These are phyloP conservation scores for Tethya wilhelma DNA, from an alignment of 37 sponge, comb jelly and placozoan species.

Conservation along the genomic window DNA sequence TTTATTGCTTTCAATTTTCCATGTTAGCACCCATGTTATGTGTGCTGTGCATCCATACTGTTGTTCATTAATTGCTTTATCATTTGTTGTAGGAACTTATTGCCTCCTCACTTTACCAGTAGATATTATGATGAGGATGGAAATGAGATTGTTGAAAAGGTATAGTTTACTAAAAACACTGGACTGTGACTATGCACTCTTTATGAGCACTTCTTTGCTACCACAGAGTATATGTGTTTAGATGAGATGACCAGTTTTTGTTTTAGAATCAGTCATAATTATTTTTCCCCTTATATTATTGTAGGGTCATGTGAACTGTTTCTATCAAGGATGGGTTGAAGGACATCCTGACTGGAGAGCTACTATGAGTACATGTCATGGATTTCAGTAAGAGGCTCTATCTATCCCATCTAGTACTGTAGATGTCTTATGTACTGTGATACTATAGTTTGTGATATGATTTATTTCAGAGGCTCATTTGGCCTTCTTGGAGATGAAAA, in stretches of 20 bases:
- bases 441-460: background rate
- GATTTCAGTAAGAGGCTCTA: constrained; percentile 53
- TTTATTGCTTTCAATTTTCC: too few species aligned
- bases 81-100: constrained; percentile 34
- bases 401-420: background rate
- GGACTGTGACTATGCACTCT: too few species aligned
- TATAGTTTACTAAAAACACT: background rate
- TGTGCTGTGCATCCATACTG: too few species aligned
- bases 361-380: constrained; percentile 68
- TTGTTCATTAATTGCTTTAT: too few species aligned
- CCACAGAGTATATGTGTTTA: background rate
- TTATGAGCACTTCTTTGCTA: too few species aligned
- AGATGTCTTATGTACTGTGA: background rate
- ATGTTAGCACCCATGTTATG: too few species aligned
- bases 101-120: constrained; percentile 32
- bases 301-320: constrained; percentile 77
- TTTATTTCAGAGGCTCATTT: constrained; percentile 80
- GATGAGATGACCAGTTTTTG: background rate
- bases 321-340: constrained; percentile 75
- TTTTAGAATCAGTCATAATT: background rate
- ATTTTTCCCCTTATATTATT: background rate
- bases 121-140: constrained; percentile 17
- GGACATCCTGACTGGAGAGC: constrained; percentile 66
- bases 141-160: constrained; percentile 12
- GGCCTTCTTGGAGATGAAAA: constrained; percentile 35